These are phyloP conservation scores for Penaeus chinensis DNA, from an alignment of 1,140 invertebrate genomes.

Conservation along the genomic window DNA sequence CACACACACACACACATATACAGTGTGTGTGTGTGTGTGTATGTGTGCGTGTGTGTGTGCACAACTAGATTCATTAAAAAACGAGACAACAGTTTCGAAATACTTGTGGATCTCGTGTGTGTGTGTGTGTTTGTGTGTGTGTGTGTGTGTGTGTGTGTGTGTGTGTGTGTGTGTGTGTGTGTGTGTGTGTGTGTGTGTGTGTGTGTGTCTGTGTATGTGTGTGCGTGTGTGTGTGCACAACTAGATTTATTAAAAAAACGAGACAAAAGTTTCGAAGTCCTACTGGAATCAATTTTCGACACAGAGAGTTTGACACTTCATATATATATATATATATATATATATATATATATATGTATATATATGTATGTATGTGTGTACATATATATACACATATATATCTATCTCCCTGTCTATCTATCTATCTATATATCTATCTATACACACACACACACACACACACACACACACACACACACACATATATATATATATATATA, in stretches of 20 bases:
- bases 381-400: too few relatives aligned
- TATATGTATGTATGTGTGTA: too few relatives aligned
- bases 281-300: too few relatives aligned
- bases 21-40: conserved; percentile 14
- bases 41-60: conserved; percentile 3
- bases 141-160: neutral
- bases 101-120: neutral
- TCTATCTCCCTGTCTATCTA: too few relatives aligned
- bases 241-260: neutral
- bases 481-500: conserved; percentile 13
- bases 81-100: too few relatives aligned
- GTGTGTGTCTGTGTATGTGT: neutral
- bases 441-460: too few relatives aligned
- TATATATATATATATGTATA: too few relatives aligned
- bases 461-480: too few relatives aligned
- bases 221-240: neutral
- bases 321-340: neutral
- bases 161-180: neutral
- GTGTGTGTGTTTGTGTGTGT: neutral
- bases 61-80: neutral
- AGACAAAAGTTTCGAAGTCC: too few relatives aligned
- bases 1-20: too few relatives aligned
- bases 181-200: conserved; percentile 14
- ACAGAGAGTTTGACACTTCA: neutral
- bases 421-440: too few relatives aligned